Base-by-base conservation (phyloP, 2,797 vertebrate species). In the Telmatherina bonti region DNA sequence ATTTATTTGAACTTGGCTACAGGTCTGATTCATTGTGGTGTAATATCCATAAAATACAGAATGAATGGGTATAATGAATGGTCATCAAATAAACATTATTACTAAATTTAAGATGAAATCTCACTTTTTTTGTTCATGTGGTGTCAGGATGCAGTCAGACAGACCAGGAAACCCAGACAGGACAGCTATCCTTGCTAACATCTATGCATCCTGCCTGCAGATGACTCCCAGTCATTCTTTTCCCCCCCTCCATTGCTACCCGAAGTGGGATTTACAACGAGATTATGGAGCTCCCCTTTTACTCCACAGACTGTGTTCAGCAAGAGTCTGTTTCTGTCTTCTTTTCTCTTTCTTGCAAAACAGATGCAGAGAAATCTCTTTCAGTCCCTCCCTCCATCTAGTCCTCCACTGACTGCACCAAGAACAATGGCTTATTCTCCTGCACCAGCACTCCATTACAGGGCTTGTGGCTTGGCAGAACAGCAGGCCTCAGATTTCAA, bases 391-490 rank as follows among this genome's bases (percentile, higher is more conserved):
- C 64, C 59, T 77, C 74, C 67, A 35, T 78, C 82, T 45, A 67
- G 86, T 80, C 78, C 70, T 82, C 83, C 76, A 91, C 82, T 47
- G 88, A 88, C 89, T 86, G 81, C 94, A 78, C 82, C 88, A 84
- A 85, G 94, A 96, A 96, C 96, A 97, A 97, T 95, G 93, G 90
- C 91, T 94, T 93, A 90, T 95, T 96, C 95, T 95, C 94, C 89
- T 91, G 83, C 90, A 92, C 95, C 95, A 95, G 93, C 83, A 85
- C 91, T 95, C 79, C 87, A 92, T 94, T 96, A 95, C 94, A 66
- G 94, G 93, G 89, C 92, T 93, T 96, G 95, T 88, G 96, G 96
- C 95, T 97, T 97, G 96, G 96, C 96, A 96, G 93, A 62, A 87
- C 83, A 65, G 89, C 76, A 36, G 77, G 89, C 94, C 93, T 97